These are phyloP conservation scores for Oreochromis aureus DNA, from an alignment of 2,113 vertebrate species.

Conservation along the genomic window DNA sequence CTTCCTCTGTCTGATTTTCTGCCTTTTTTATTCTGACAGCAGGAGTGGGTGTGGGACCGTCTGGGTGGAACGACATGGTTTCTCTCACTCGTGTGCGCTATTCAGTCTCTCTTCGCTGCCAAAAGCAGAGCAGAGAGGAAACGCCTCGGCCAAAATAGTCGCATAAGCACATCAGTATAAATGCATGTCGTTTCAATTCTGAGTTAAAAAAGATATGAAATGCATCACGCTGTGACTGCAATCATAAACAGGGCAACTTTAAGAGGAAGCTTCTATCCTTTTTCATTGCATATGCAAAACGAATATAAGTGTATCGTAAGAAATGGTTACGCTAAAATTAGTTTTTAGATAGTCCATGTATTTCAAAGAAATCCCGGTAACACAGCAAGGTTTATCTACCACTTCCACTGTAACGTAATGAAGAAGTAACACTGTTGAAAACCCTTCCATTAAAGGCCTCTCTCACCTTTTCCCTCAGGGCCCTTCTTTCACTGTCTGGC, in stretches of 20 bases:
- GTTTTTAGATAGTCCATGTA: neutral
- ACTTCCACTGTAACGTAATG: neutral
- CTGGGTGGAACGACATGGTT: neutral
- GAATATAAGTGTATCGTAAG: neutral
- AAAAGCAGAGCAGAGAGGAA: slow-evolving; percentile 9
- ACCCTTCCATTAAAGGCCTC: neutral
- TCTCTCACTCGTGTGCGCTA: neutral
- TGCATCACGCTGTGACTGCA: neutral
- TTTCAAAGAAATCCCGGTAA: neutral
- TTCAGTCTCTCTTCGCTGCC: neutral
- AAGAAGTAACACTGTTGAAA: neutral
- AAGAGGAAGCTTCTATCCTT: neutral
- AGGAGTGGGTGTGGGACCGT: neutral
- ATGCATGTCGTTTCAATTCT: neutral
- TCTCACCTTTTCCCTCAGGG: neutral
- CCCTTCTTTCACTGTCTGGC: neutral
- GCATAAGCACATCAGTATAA: neutral
- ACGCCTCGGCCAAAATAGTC: neutral
- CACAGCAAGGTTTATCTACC: neutral
- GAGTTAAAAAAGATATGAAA: neutral
- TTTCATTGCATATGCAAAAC: neutral
- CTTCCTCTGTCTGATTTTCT: slow-evolving; percentile 17
- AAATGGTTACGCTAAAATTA: neutral
- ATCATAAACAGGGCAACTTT: neutral
- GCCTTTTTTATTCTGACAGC: neutral